Conservation (phyloP, 2,113 vertebrate species). For the Bubo bubo region DNA sequence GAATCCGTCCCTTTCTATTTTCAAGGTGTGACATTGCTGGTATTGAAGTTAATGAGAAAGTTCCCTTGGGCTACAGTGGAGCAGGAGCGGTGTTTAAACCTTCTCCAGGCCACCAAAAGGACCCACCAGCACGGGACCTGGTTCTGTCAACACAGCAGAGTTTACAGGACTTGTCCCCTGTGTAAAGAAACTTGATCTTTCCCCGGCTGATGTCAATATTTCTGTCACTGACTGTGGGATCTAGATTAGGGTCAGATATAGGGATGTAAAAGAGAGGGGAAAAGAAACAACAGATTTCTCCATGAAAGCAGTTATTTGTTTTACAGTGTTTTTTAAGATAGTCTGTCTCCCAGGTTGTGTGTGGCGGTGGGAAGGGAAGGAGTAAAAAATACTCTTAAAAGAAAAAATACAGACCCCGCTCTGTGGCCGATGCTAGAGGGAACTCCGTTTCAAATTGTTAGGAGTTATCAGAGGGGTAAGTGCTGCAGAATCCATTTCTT, state of each 20-base stretch:
- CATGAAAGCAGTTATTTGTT: conserved; percentile 21
- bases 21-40: not conserved
- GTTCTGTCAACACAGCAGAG: conserved; percentile 50
- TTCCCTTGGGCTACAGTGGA: not conserved
- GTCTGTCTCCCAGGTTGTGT: not conserved
- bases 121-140: conserved; percentile 36
- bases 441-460: not conserved
- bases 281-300: not conserved
- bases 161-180: conserved; percentile 48
- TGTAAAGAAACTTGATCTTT: conserved; percentile 41
- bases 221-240: conserved; percentile 53
- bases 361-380: not conserved
- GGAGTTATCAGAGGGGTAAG: conserved; percentile 32
- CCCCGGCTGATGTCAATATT: conserved; percentile 53
- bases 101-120: conserved; percentile 17
- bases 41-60: not conserved
- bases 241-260: conserved; percentile 55
- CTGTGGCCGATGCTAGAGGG: not conserved
- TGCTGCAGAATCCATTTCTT: not conserved
- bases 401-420: not conserved
- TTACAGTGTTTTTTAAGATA: not conserved
- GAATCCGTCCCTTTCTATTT: not conserved
- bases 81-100: not conserved
- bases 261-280: not conserved
- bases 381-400: not conserved